A percentile compares a stretch with the other conserved stretches of the same genome.
These are phyloP conservation scores for Mormyrops boulengeri DNA, from an alignment of 2,797 vertebrate species.

Conservation along the genomic window DNA sequence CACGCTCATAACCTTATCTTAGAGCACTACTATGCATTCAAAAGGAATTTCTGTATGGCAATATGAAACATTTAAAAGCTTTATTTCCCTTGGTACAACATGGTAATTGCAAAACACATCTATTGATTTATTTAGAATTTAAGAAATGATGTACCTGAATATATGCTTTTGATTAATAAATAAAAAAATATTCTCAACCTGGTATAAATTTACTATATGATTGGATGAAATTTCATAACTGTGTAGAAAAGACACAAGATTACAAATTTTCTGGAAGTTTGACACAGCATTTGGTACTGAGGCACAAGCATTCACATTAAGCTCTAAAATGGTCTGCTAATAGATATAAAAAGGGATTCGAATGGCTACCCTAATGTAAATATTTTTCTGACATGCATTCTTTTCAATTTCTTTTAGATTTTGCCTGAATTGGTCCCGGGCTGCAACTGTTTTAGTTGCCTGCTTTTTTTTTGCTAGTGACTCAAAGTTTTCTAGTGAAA, in stretches of 20 bases:
- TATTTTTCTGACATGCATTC: background rate
- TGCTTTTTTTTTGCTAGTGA: background rate
- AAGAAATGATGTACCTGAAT: background rate
- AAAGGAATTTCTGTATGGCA: background rate
- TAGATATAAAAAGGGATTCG: background rate
- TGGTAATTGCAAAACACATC: background rate
- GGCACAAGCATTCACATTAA: background rate
- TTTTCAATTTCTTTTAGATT: background rate
- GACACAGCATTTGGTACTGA: background rate
- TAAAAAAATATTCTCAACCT: background rate
- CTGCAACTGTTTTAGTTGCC: background rate
- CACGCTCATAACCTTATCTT: background rate
- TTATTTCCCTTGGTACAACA: background rate
- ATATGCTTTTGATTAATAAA: background rate
- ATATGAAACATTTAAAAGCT: background rate
- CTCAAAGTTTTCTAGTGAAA: background rate
- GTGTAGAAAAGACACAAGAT: background rate
- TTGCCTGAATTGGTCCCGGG: background rate
- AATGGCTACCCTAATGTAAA: background rate
- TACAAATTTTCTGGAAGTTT: background rate
- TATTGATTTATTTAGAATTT: background rate
- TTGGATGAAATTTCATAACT: background rate
- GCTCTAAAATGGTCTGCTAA: background rate
- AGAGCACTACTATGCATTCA: background rate
- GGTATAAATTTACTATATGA: background rate